phyloP scores from a whole-genome alignment of 2,888 invertebrate species.

The Drosophila koepferae region DNA sequence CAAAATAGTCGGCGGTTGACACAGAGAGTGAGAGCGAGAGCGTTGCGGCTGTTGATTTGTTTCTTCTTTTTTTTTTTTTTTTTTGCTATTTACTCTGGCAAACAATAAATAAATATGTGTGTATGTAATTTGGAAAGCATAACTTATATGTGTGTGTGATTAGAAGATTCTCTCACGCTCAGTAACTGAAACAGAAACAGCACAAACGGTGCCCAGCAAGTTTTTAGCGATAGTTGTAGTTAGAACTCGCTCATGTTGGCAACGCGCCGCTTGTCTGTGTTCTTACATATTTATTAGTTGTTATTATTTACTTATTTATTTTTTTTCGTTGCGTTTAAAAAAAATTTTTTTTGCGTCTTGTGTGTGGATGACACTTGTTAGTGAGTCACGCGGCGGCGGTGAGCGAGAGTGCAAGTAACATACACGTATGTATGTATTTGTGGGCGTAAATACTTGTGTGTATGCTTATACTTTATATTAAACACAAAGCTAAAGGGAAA shows the following conservation, averaged over 20 bases:
- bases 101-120: conserved; percentile 66
- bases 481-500: conserved; percentile 39
- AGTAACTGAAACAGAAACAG: conserved; percentile 37
- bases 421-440: conserved; percentile 11
- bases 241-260: conserved; percentile 60
- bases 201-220: conserved; percentile 34
- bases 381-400: conserved; percentile 43
- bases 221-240: conserved; percentile 61
- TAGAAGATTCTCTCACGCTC: conserved; percentile 68
- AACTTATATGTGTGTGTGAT: conserved; percentile 45
- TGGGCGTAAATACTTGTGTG: conserved; percentile 31
- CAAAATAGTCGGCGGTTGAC: conserved; percentile 67
- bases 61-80: conserved; percentile 15
- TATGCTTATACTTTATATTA: conserved; percentile 31
- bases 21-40: conserved; percentile 40
- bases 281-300: conserved; percentile 43
- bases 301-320: conserved; percentile 46
- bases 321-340: conserved; percentile 16
- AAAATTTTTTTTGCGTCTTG: conserved; percentile 20
- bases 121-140: conserved; percentile 54
- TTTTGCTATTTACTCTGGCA: conserved; percentile 54
- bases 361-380: conserved; percentile 59
- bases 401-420: conserved; percentile 42
- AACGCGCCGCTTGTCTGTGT: conserved; percentile 46
- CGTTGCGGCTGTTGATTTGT: conserved; percentile 28